Evolutionary conservation across 2,797 vertebrate species (phyloP), one percentile per base, ranked within the genome.

Genomic region (Helarctos malayanus): DNA sequence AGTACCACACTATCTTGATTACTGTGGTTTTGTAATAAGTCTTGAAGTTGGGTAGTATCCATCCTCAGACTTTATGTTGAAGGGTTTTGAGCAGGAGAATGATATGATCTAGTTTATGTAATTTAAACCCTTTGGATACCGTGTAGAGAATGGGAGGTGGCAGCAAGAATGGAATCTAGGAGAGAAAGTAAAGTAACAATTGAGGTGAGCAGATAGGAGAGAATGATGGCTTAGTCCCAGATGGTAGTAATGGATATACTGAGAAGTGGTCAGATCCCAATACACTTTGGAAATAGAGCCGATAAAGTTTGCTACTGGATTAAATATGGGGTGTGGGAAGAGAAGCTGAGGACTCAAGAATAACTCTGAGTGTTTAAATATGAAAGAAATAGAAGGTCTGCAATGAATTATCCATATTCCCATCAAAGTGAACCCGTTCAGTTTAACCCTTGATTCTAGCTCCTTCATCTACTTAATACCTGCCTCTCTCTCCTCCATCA

Each of bases 221-320:
- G 0, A 1, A 29, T 2, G 3, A 45, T 54, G 56, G 15, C 8
- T 23, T 38, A 52, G 27, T n/a, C 4, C 19, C 32, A 9, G 47
- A n/a, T 54, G 32, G 19, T n/a, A 32, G 27, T 45, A 61, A 23
- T 25, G 32, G 29, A 14, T 65, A 35, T 15, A n/a, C 27, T 35
- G n/a, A 29, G 41, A 82, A 49, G 61, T 32, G 12, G 25, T 16
- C 27, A 63, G 5, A 49, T 45, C 27, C 69, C 41, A 59, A 38
- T 38, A 32, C 21, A 57, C 32, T 84, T 41, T 41, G 47, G 23
- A 63, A 71, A 16, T 41, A 89, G 47, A 57, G 16, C 49, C 41
- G 32, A 29, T 29, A 54, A 80, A 25, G 38, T 82, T 75, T 83
- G 57, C n/a, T 81, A 45, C 16, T 61, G 45, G 19, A 27, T 71